phyloP scores from a whole-genome alignment of 2,797 vertebrate species.

The Melanotaenia maccullochi region DNA sequence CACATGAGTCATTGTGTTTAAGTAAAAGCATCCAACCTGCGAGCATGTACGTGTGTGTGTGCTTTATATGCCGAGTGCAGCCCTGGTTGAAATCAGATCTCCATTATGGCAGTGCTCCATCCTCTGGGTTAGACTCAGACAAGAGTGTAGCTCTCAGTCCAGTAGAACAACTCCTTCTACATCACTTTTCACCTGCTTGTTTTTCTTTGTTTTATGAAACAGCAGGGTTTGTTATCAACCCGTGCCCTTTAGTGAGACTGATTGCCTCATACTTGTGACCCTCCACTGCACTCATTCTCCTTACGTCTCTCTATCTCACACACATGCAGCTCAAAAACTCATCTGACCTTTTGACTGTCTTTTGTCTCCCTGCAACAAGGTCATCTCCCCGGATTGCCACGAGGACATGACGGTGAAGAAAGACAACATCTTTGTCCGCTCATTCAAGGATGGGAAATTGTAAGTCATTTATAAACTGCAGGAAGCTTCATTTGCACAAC shows the following conservation, averaged over 20 bases:
- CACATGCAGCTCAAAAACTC: slow-evolving; percentile 9
- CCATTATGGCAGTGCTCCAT: slow-evolving; percentile 40
- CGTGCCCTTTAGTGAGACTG: not conserved
- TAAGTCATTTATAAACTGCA: slow-evolving; percentile 66
- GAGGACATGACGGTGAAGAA: slow-evolving; percentile 85
- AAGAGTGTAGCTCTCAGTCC: slow-evolving; percentile 29
- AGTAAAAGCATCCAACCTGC: slow-evolving; percentile 37
- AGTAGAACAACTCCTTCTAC: slow-evolving; percentile 20
- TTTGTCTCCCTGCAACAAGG: slow-evolving; percentile 72
- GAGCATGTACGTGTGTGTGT: not conserved
- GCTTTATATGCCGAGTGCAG: slow-evolving; percentile 9
- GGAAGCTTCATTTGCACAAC: not conserved
- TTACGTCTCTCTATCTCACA: not conserved
- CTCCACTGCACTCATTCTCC: not conserved
- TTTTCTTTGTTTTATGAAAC: slow-evolving; percentile 28
- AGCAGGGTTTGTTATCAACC: slow-evolving; percentile 32
- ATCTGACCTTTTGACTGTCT: slow-evolving; percentile 45
- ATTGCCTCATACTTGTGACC: slow-evolving; percentile 10
- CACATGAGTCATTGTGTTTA: slow-evolving; percentile 24
- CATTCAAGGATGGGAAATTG: slow-evolving; percentile 89
- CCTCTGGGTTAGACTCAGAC: slow-evolving; percentile 34
- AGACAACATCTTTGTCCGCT: slow-evolving; percentile 86
- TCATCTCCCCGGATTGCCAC: slow-evolving; percentile 86
- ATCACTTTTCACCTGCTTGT: slow-evolving; percentile 20
- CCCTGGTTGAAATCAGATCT: slow-evolving; percentile 43